Evolutionary conservation across 2,888 invertebrate species (phyloP).

Genomic region (Lycaena phlaeas): DNA sequence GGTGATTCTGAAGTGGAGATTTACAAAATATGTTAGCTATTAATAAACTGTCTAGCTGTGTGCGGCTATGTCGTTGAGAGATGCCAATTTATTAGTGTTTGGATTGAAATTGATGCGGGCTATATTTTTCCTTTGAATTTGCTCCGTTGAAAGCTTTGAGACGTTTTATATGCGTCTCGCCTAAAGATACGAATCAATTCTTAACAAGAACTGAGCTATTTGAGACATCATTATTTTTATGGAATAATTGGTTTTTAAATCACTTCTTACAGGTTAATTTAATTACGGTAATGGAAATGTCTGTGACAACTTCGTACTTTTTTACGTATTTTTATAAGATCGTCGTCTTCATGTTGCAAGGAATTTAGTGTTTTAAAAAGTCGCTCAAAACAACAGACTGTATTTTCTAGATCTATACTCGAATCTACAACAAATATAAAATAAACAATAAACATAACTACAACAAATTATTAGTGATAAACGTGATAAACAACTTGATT

Average conservation of each 20-base stretch:
- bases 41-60: conserved; percentile 52
- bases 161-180: conserved; percentile 51
- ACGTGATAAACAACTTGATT: too few relatives aligned
- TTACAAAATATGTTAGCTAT: conserved; percentile 67
- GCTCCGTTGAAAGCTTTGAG: conserved; percentile 56
- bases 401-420: too few relatives aligned
- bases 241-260: conserved; percentile 2
- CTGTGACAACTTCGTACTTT: neutral
- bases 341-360: too few relatives aligned
- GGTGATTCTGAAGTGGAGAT: conserved; percentile 50
- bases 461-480: too few relatives aligned
- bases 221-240: neutral
- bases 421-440: too few relatives aligned
- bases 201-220: conserved; percentile 30
- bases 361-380: too few relatives aligned
- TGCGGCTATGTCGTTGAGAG: conserved; percentile 46
- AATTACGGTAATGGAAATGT: neutral
- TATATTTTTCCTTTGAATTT: conserved; percentile 66
- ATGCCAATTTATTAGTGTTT: conserved; percentile 71
- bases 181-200: conserved; percentile 50
- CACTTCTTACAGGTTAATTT: neutral
- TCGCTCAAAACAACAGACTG: too few relatives aligned
- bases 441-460: too few relatives aligned
- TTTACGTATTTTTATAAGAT: neutral
- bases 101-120: conserved; percentile 68